A percentile compares a stretch with the other conserved stretches of the same genome.
Evolutionary conservation across 92 coral and sea anemone genomes (phyloP).

Genomic region (Epizoanthus illoricatus): DNA sequence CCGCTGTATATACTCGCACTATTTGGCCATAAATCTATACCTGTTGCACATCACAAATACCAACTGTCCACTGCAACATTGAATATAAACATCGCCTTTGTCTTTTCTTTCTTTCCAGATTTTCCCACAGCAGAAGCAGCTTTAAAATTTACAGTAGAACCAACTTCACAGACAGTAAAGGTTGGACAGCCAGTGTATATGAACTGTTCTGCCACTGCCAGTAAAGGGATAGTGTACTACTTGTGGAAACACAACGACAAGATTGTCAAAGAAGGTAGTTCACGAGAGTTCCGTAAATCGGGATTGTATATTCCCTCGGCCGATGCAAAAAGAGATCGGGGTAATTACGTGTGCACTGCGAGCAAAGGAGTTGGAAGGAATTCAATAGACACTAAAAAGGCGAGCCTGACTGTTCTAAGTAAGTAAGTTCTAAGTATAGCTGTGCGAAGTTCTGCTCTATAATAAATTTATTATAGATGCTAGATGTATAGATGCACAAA

Average conservation of each 20-base stretch:
- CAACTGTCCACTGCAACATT: too few species aligned
- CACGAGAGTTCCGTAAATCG: constrained; percentile 26
- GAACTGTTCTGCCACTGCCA: constrained; percentile 52
- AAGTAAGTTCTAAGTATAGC: too few species aligned
- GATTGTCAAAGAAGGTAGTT: constrained; percentile 2
- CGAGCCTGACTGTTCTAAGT: constrained; percentile 26
- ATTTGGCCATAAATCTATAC: too few species aligned
- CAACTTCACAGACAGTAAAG: constrained; percentile 43
- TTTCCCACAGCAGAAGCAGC: constrained; percentile 51
- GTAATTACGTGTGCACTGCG: constrained; percentile 59
- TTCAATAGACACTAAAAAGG: neutral
- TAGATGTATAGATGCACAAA: neutral
- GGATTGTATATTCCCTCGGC: constrained; percentile 54
- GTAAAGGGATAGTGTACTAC: constrained; percentile 38
- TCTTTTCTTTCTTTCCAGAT: constrained; percentile 49
- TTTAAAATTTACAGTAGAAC: constrained; percentile 52
- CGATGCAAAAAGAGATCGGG: constrained; percentile 50
- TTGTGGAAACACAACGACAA: constrained; percentile 47
- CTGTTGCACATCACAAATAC: too few species aligned
- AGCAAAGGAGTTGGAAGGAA: neutral
- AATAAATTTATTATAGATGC: neutral
- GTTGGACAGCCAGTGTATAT: constrained; percentile 52
- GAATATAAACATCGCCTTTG: too few species aligned
- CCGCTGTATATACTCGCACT: too few species aligned
- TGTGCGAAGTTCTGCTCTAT: neutral